Evolutionary conservation across 2,797 vertebrate species (phyloP).

Genomic region (Dipus sagitta): DNA sequence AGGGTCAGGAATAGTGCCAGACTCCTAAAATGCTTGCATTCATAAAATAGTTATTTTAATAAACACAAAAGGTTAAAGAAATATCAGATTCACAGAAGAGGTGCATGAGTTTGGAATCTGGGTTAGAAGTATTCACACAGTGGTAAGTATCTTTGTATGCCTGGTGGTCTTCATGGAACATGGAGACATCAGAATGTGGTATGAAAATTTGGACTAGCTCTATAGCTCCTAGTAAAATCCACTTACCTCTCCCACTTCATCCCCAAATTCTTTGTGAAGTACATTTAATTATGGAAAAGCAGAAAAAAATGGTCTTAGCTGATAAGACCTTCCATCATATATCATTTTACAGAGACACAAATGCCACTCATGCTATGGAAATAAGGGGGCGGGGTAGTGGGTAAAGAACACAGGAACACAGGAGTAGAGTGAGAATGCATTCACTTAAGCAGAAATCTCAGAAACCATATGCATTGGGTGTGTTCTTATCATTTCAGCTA

Average conservation of each 20-base stretch:
- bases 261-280: background rate
- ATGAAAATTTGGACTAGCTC: background rate
- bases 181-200: background rate
- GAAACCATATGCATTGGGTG: background rate
- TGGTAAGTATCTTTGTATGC: background rate
- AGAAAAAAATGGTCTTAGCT: background rate
- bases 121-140: background rate
- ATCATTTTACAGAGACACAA: background rate
- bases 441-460: background rate
- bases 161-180: conserved; percentile 13
- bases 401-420: background rate
- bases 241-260: background rate
- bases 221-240: background rate
- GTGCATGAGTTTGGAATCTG: background rate
- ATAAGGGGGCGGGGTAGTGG: rapidly evolving
- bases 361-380: background rate
- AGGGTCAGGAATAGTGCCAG: background rate
- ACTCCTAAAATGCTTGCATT: background rate
- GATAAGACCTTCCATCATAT: background rate
- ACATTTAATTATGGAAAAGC: background rate
- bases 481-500: background rate
- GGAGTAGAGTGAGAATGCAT: background rate
- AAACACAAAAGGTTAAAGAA: background rate
- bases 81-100: background rate
- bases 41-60: conserved; percentile 1